Conservation (phyloP, 2,797 vertebrate genomes). For the Falco biarmicus region DNA sequence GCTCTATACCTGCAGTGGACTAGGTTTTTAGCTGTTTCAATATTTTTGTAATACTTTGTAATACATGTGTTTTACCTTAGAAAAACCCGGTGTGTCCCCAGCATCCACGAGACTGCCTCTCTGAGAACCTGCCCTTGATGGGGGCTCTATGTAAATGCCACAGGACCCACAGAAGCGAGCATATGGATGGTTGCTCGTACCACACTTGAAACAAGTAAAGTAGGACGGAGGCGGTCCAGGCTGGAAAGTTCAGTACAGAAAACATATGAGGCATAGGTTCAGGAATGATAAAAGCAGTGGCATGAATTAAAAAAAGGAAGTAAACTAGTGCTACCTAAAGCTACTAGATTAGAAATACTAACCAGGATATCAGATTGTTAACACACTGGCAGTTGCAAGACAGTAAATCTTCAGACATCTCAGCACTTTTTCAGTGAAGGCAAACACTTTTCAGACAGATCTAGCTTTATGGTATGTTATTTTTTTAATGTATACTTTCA, state of each 20-base stretch:
- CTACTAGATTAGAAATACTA: neutral
- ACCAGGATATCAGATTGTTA: neutral
- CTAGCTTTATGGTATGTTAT: neutral
- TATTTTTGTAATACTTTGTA: neutral
- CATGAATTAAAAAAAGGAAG: neutral
- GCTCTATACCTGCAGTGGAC: rapidly evolving
- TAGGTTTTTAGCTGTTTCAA: neutral
- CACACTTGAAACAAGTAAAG: conserved; percentile 84
- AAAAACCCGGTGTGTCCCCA: neutral
- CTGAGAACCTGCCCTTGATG: conserved; percentile 18
- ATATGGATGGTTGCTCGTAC: conserved; percentile 78
- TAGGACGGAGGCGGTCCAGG: conserved; percentile 64
- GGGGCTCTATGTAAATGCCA: conserved; percentile 79
- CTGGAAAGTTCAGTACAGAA: conserved; percentile 52
- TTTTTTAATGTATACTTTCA: neutral
- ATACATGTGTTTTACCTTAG: conserved; percentile 67
- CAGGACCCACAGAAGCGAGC: conserved; percentile 85
- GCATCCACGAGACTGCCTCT: neutral
- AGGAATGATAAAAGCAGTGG: neutral
- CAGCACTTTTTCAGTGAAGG: neutral
- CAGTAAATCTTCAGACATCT: neutral
- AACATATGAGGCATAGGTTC: neutral
- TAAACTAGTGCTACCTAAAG: neutral
- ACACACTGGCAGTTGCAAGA: neutral
- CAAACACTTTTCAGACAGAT: neutral